Base-by-base conservation (phyloP, 1,140 invertebrate species). In the Leptinotarsa undecemlineata region DNA sequence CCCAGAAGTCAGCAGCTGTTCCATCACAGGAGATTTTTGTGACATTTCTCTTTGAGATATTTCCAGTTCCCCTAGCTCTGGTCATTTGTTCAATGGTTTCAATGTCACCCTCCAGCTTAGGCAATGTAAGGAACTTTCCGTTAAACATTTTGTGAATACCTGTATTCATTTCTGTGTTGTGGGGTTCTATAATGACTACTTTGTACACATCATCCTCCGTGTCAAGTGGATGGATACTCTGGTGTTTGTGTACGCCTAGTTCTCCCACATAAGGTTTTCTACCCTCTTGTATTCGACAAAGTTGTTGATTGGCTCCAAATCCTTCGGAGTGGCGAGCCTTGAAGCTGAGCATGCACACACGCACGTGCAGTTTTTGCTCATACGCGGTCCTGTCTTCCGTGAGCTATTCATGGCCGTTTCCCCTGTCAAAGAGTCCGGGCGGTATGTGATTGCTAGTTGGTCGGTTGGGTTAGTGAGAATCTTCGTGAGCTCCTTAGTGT, bases 201-300 rank as follows among this genome's bases (percentile, higher is more conserved):
- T 71, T 71, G 4, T 19, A 1, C 0, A 71, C 23, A 15, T 60
- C 20, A 21, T 60, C 48, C 15, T 20, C 8, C 51, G 68, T 23
- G 19, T 48, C 20, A n/a, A 21, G 13, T 13, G 68, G 68, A 71
- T 48, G 15, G 13, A 19, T 23, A 71, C n/a, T 15, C 17, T 23
- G 17, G 68, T 71, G 42, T 57, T 71, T 71, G 17, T 71, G 48
- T 71, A 60, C 21, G 23, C 19, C 48, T 71, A 8, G 11, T 71
- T 42, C 21, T 17, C 42, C 68, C 68, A 71, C 15, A n/a, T 0
- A 17, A 57, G 48, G 11, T 26, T 60, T 17, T 51, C 33, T 17
- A n/a, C 20, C 48, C 5, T 33, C 21, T 71, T 71, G 15, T 14
- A 68, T 68, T 47, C 13, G 23, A 26, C 11, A 19, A 20, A 68